Evolutionary conservation across 2,888 invertebrate genomes (phyloP), one percentile per base, ranked within the genome.

Genomic region (Tetragonisca angustula): DNA sequence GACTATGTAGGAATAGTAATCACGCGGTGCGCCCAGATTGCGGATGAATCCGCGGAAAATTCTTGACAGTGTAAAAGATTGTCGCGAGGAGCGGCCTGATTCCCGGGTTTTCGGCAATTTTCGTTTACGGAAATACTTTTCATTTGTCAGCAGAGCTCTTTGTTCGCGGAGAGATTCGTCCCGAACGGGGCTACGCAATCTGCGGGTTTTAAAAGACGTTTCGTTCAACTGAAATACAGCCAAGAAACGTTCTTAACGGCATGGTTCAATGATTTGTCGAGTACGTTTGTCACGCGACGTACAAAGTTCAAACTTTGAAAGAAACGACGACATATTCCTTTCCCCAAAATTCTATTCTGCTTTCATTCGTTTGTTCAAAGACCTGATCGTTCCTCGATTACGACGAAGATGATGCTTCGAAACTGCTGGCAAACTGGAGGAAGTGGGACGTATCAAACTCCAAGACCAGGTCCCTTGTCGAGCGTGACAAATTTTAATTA

Each of bases 401-500:
- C 43, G 43, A 43, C 1, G 43, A 43, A 43, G 43, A 43, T 1
- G 9, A 43, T 9, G 43, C 43, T 43, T 43, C 1, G 43, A 43
- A 43, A 43, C 9, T 43, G 43, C 43, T 1, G 9, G 43, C 43
- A 9, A 43, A 43, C 43, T 1, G 43, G 32, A 65, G 15, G 17
- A 59, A 2, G 4, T 24, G 62, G n/a, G 56, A 62, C 13, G 6
- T 17, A 72, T 54, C 54, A 72, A 27, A 54, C 43, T 4, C 15
- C 11, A 27, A 11, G n/a, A n/a, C n/a, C 6, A 36, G 50, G 21
- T 27, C 54, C 62, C 50, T n/a, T 62, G 32, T 49, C 32, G 61
- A 15, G 32, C 9, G 68, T 24, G 21, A 62, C 24, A 73, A 81
- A 79, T 64, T 64, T 62, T 62, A 62, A 79, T 52, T 49, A 72